A percentile compares a stretch with the other conserved stretches of the same genome.
Evolutionary conservation across 2,113 vertebrate genomes (phyloP).

Genomic region (Excalfactoria chinensis): DNA sequence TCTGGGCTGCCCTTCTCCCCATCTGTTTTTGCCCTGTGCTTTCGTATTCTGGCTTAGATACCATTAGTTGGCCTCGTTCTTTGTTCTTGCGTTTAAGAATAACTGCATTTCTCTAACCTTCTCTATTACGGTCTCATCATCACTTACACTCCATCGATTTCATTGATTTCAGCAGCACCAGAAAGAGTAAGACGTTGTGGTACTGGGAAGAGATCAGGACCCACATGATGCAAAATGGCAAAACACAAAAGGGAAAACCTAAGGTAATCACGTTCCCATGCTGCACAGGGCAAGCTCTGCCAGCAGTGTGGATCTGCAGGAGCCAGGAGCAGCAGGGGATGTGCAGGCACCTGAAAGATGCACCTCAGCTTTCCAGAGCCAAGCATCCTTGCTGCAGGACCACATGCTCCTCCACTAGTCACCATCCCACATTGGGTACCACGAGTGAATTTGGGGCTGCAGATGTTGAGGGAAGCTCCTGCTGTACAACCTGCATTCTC

Average conservation of each 20-base stretch:
- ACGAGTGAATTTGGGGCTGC: background rate
- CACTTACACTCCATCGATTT: background rate
- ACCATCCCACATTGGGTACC: background rate
- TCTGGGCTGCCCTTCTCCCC: background rate
- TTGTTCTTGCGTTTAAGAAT: background rate
- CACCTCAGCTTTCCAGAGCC: background rate
- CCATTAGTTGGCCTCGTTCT: background rate
- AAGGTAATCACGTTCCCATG: background rate
- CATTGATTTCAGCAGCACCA: background rate
- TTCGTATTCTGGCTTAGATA: background rate
- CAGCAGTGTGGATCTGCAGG: background rate
- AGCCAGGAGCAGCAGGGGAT: background rate
- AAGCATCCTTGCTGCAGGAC: background rate
- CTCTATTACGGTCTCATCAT: background rate
- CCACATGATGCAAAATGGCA: background rate
- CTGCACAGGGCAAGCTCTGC: background rate
- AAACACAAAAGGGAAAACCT: background rate
- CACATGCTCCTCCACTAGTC: background rate
- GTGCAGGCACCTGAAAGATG: background rate
- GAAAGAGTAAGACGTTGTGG: background rate
- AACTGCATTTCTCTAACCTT: background rate
- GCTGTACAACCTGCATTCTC: background rate
- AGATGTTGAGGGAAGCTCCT: background rate
- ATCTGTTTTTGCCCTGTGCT: background rate
- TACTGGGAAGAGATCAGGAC: background rate